These are phyloP conservation scores for Plagodis pulveraria DNA, from an alignment of 2,888 invertebrate species.

Conservation along the genomic window DNA sequence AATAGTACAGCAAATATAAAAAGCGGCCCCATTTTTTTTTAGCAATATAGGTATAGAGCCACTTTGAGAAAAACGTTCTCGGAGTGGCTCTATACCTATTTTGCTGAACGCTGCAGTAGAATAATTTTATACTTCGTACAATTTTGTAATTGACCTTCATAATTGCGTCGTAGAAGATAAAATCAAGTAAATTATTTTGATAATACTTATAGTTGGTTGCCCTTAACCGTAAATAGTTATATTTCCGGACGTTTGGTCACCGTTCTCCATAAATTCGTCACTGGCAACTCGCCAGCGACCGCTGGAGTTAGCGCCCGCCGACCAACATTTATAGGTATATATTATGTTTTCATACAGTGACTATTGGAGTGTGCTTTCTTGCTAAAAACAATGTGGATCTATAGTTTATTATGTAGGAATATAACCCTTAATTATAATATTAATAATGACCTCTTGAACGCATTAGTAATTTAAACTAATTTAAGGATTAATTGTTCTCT, in stretches of 20 bases:
- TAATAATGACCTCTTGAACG: no score
- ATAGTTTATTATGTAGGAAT: no score
- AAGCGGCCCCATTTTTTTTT: background rate
- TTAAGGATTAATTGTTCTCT: no score
- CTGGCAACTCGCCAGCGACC: constrained; percentile 55
- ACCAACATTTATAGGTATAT: constrained; percentile 37
- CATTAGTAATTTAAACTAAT: no score
- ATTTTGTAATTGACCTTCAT: background rate
- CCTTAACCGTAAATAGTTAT: background rate
- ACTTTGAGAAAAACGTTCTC: no score
- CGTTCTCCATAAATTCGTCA: constrained; percentile 43
- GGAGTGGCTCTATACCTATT: background rate
- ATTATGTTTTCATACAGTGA: constrained; percentile 32
- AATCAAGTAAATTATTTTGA: no score
- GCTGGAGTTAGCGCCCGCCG: constrained; percentile 36
- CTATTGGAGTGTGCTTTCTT: constrained; percentile 7
- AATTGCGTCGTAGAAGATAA: background rate
- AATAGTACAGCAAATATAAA: no score
- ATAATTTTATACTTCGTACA: no score
- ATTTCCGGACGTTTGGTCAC: constrained; percentile 13
- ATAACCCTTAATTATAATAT: no score
- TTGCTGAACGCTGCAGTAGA: background rate
- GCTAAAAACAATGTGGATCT: constrained; percentile 14
- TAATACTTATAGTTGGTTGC: no score
- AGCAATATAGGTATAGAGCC: no score